These are phyloP conservation scores for Beris chalybata DNA, from an alignment of 2,888 invertebrate genomes.

Conservation along the genomic window DNA sequence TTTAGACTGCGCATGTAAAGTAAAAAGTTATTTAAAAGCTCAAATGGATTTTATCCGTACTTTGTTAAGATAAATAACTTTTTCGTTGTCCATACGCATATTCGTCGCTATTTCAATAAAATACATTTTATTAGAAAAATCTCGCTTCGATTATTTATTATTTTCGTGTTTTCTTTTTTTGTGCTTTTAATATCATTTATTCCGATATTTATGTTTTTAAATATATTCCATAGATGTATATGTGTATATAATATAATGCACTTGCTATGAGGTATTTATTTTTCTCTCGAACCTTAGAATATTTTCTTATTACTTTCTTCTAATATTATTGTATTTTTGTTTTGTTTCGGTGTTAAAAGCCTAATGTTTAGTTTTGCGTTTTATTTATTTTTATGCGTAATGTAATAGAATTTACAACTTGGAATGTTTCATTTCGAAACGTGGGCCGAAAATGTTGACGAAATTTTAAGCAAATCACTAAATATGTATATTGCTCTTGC, in stretches of 20 bases:
- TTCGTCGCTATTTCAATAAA: too few relatives aligned
- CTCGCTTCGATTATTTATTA: conserved; percentile 26
- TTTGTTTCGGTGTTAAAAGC: too few relatives aligned
- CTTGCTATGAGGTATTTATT: conserved; percentile 44
- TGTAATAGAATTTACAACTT: neutral
- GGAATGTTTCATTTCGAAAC: conserved; percentile 27
- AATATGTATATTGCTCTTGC: neutral
- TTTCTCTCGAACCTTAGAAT: conserved; percentile 38
- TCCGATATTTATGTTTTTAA: conserved; percentile 29
- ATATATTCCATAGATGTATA: conserved; percentile 34
- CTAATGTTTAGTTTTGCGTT: too few relatives aligned
- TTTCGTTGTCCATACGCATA: too few relatives aligned
- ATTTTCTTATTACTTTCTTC: conserved; percentile 24
- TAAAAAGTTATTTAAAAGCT: too few relatives aligned
- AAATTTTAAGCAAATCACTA: neutral
- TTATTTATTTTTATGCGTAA: conserved; percentile 13
- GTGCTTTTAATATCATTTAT: conserved; percentile 2
- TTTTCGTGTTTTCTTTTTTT: conserved; percentile 22
- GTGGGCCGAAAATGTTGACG: conserved; percentile 29
- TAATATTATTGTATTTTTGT: neutral
- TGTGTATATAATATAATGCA: conserved; percentile 41
- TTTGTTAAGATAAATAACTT: too few relatives aligned
- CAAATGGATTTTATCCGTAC: too few relatives aligned
- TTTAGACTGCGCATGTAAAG: too few relatives aligned
- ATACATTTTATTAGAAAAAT: conserved; percentile 4